Evolutionary conservation across 2,888 invertebrate species (phyloP), one percentile per base, ranked within the genome.

Genomic region (Yponomeuta evonymella): DNA sequence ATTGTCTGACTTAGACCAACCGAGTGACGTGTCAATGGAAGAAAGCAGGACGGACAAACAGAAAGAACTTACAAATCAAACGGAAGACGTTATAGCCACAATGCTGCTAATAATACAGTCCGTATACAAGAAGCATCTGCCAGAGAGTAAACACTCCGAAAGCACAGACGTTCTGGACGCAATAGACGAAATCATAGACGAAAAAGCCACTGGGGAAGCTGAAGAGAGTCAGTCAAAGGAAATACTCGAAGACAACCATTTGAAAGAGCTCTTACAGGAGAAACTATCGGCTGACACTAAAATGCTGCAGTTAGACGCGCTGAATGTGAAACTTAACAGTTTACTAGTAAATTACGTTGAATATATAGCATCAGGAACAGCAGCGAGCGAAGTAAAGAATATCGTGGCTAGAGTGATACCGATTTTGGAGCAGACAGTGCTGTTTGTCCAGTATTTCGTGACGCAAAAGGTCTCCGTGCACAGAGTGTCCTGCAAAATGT

Each of bases 401-500:
- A 83, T 87, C 5, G 78, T 93, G 8, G 84, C 88, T 79, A 88
- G 90, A 75, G 85, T 93, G 77, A 76, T 94, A 11, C 97, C 97
- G 0, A 88, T 98, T 48, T 85, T 98, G 71, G 94, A 96, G 72
- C 98, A 98, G 85, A 95, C 96, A 70, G 87, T 94, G 68, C 83
- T 95, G 30, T 90, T 98, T 69, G 94, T 95, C 2, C 96, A 97
- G 81, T 98, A 95, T 83, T 96, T 96, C 78, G 83, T 98, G 6
- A 94, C 95, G 0, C 96, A 97, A 76, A 95, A 96, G 81, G 93
- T 97, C 2, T 95, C 95, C 0, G 94, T 95, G 0, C 96, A 97
- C 79, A 94, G 97, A 76, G 93, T 96, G 0, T 95, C 96, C 0
- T 95, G 96, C 75, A 98, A 98, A 89, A 94, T 98, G 90, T 90